Evolutionary conservation across 2,113 vertebrate genomes (phyloP), one percentile per base, ranked within the genome.

Genomic region (Emberiza fucata): DNA sequence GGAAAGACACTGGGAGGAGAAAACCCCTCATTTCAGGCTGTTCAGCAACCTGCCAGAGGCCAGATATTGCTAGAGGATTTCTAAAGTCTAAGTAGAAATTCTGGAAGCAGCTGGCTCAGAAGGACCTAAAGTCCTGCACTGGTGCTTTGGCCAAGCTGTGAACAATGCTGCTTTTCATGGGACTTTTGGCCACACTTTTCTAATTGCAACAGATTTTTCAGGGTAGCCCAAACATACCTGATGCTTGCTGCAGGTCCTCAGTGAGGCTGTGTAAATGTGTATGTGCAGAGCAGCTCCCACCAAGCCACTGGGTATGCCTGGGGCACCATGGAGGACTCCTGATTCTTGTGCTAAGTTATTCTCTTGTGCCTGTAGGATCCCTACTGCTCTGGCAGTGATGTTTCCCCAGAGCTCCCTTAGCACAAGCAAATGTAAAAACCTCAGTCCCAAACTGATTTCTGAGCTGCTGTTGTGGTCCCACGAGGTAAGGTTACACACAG

Each of bases 261-360:
- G 12, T 35, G 70, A 68, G n/a, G 50, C 45, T 65, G 37, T 40
- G 18, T 53, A 45, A 83, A 42, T 80, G 42, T 56, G 7, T 33
- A 9, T 2, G 2, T 25, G 14, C 66, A 9, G 56, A 90, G 69
- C 77, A 47, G 42, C 37, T 83, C 64, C 44, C 39, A 19, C 66
- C 9, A 39, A 66, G 66, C 56, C 18, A 10, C 9, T 35, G 35
- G 29, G 45, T 35, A 35, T 86, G 76, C 56, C 64, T 86, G 88
- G 53, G 77, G 95, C 95, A 92, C 92, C 71, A 72, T 29, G 33
- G 76, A 64, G 93, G 82, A 92, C 71, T 77, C 47, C 82, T 72
- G 29, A 78, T 86, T 84, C 86, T 95, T 90, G 64, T 84, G 93
- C 90, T 88, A 73, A 79, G 48, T 69, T 3, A 50, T 91, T 94